Conservation (phyloP, 1,140 invertebrate genomes). For the silkworm (Bombyx mori) region DNA sequence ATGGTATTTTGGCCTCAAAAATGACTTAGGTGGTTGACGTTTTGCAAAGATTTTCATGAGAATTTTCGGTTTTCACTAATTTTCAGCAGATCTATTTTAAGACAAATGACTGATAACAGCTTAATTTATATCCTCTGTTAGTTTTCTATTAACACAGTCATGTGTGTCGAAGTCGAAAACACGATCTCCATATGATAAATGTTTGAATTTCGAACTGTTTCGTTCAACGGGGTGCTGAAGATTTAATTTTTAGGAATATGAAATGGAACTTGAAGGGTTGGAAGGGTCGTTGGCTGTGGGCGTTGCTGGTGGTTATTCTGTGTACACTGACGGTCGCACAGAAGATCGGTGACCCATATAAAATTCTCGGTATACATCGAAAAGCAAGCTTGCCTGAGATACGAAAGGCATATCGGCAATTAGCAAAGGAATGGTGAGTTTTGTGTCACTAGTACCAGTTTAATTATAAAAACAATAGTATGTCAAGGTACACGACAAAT, state of each 20-base stretch:
- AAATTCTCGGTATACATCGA: conserved; percentile 84
- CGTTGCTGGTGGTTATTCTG: conserved; percentile 34
- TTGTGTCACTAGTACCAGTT: no score
- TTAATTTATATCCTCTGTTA: conserved; percentile 23
- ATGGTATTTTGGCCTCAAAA: conserved; percentile 16
- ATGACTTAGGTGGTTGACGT: conserved; percentile 18
- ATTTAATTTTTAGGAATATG: conserved; percentile 46
- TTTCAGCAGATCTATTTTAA: conserved; percentile 34
- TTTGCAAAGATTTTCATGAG: conserved; percentile 17
- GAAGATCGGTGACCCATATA: conserved; percentile 85
- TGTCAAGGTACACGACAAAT: no score
- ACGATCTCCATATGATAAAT: conserved; percentile 28
- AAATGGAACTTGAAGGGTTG: conserved; percentile 53
- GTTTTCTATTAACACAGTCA: conserved; percentile 29
- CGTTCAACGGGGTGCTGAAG: conserved; percentile 20
- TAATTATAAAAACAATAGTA: no score
- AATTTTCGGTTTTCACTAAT: conserved; percentile 22
- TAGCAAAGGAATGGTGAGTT: conserved; percentile 90
- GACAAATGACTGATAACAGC: conserved; percentile 27
- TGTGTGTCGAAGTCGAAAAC: conserved; percentile 28
- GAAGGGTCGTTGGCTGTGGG: conserved; percentile 49
- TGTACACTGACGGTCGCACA: conserved; percentile 49
- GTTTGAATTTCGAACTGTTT: conserved; percentile 36
- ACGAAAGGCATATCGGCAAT: conserved; percentile 88
- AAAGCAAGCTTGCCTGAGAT: conserved; percentile 85